Conservation (phyloP, 1,140 invertebrate species). For the Listronotus oregonensis region DNA sequence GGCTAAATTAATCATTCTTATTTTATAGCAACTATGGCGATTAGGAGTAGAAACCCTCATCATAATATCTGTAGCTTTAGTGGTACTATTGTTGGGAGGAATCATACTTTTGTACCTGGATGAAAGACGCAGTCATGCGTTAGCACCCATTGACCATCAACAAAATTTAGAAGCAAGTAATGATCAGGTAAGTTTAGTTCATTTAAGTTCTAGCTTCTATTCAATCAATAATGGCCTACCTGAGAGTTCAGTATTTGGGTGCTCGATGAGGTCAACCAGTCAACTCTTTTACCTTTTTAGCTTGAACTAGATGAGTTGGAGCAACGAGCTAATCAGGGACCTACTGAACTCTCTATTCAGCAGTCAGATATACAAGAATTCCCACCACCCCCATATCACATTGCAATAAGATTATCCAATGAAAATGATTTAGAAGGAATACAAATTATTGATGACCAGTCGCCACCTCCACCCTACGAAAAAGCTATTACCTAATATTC, state of each 20-base stretch:
- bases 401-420: slow-evolving; percentile 67
- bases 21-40: slow-evolving; percentile 26
- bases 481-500: slow-evolving; percentile 64
- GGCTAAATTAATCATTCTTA: too few species aligned
- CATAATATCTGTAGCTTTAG: slow-evolving; percentile 16
- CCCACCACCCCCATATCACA: slow-evolving; percentile 68
- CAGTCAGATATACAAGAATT: slow-evolving; percentile 33
- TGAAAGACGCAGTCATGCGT: slow-evolving; percentile 1
- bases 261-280: too few species aligned
- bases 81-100: slow-evolving; percentile 20
- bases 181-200: slow-evolving; percentile 12
- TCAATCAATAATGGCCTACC: too few species aligned
- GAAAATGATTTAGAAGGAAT: slow-evolving; percentile 53
- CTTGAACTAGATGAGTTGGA: slow-evolving; percentile 9
- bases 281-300: background rate
- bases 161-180: slow-evolving; percentile 10
- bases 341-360: slow-evolving; percentile 18
- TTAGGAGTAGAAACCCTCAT: slow-evolving; percentile 24
- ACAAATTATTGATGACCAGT: slow-evolving; percentile 55
- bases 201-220: too few species aligned
- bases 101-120: slow-evolving; percentile 21
- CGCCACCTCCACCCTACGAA: slow-evolving; percentile 69
- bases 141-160: slow-evolving; percentile 1
- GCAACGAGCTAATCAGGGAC: background rate
- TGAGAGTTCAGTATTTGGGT: too few species aligned